phyloP scores from a whole-genome alignment of 2,888 invertebrate genomes.

The Plagodis dolabraria region DNA sequence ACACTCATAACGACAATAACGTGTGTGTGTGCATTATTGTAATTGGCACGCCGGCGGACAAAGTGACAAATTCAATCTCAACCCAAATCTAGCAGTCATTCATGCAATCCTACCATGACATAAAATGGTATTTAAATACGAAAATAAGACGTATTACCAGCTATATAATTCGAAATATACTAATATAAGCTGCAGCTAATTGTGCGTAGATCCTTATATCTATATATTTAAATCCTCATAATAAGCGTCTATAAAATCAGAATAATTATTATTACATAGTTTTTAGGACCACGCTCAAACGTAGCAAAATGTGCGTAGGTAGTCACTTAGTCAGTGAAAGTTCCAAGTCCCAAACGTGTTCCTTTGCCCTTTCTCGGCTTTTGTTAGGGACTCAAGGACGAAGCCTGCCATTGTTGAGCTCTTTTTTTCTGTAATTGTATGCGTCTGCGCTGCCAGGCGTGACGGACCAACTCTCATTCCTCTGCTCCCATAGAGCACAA shows the following conservation, averaged over 20 bases:
- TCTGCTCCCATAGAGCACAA: conserved; percentile 61
- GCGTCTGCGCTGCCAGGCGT: conserved; percentile 76
- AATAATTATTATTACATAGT: too few species aligned
- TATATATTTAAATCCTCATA: too few species aligned
- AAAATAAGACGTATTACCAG: background rate
- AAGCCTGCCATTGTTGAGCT: conserved; percentile 74
- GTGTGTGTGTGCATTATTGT: conserved; percentile 61
- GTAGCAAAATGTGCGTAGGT: conserved; percentile 70
- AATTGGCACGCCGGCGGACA: conserved; percentile 65
- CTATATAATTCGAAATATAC: background rate
- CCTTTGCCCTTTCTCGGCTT: conserved; percentile 83
- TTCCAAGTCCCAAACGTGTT: conserved; percentile 81
- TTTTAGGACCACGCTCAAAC: too few species aligned
- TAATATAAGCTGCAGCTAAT: background rate
- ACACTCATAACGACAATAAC: conserved; percentile 50
- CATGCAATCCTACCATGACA: conserved; percentile 31
- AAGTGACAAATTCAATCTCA: conserved; percentile 72
- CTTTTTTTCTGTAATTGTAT: conserved; percentile 81
- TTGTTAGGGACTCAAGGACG: conserved; percentile 82
- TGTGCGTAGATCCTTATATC: background rate
- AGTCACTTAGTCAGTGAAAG: conserved; percentile 83
- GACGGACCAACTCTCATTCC: conserved; percentile 64
- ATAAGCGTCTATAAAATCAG: too few species aligned
- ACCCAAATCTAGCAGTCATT: conserved; percentile 60
- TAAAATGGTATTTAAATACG: background rate